These are phyloP conservation scores for Sebastes minor DNA, from an alignment of 2,797 vertebrate species.

Conservation along the genomic window DNA sequence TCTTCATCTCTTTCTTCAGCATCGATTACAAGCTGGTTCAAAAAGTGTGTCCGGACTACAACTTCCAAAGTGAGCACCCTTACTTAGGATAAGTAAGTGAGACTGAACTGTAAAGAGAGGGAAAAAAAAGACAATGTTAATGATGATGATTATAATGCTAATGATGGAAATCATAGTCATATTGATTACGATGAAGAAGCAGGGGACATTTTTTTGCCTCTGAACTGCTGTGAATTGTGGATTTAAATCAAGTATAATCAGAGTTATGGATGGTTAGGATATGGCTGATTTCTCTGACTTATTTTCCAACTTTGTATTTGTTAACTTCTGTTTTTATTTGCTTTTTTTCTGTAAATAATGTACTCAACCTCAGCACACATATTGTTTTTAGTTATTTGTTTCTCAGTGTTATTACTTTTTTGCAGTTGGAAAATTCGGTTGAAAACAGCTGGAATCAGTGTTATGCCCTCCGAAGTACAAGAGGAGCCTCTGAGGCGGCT, in stretches of 20 bases:
- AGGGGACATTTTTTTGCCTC: slow-evolving; percentile 71
- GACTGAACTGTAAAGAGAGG: slow-evolving; percentile 43
- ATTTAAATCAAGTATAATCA: slow-evolving; percentile 76
- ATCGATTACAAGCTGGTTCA: slow-evolving; percentile 98
- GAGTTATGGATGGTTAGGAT: slow-evolving; percentile 64
- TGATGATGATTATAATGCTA: slow-evolving; percentile 50
- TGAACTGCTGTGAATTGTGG: slow-evolving; percentile 71
- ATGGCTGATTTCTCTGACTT: slow-evolving; percentile 58
- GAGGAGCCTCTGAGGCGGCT: slow-evolving; percentile 48
- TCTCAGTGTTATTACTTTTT: slow-evolving; percentile 72
- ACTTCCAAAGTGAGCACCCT: slow-evolving; percentile 96
- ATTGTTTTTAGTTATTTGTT: slow-evolving; percentile 77
- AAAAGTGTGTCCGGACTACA: slow-evolving; percentile 98
- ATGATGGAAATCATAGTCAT: slow-evolving; percentile 62
- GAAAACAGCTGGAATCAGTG: slow-evolving; percentile 59
- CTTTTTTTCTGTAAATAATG: slow-evolving; percentile 79
- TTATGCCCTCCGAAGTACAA: slow-evolving; percentile 47
- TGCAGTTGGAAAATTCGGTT: slow-evolving; percentile 65
- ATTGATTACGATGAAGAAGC: slow-evolving; percentile 65
- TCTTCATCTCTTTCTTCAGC: slow-evolving; percentile 98
- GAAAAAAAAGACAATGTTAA: slow-evolving; percentile 47
- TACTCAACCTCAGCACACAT: slow-evolving; percentile 68
- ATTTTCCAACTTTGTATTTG: slow-evolving; percentile 72
- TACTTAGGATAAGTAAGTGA: slow-evolving; percentile 88
- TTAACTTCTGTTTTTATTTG: slow-evolving; percentile 70